Percentiles rank a stretch among this genome's conserved stretches.
phyloP scores from a whole-genome alignment of 2,888 invertebrate genomes.

The Philereme vetulata region DNA sequence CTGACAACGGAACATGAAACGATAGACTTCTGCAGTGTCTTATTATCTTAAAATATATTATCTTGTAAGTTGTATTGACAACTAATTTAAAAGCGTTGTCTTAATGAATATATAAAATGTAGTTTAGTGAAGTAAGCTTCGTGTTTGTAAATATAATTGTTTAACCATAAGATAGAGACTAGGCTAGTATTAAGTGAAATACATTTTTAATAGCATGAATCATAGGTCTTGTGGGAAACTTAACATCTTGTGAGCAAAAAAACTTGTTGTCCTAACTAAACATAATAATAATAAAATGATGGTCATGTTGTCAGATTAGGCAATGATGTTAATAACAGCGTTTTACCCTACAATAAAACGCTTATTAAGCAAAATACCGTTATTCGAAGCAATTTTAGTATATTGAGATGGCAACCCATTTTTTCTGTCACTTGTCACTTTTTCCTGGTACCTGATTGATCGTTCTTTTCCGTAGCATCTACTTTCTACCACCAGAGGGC shows the following conservation, averaged over 20 bases:
- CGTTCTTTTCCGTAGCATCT: no score
- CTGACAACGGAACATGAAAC: not conserved
- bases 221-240: no score
- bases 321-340: no score
- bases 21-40: conserved; percentile 29
- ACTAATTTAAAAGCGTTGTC: not conserved
- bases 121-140: not conserved
- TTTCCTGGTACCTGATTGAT: no score
- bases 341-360: no score
- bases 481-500: no score
- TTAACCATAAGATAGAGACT: not conserved
- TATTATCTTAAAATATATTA: conserved; percentile 13
- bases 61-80: conserved; percentile 7
- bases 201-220: not conserved
- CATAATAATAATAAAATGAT: no score
- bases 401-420: no score
- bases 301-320: no score
- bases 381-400: no score
- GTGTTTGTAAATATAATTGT: conserved; percentile 5
- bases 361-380: no score
- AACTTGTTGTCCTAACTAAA: not conserved
- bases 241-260: not conserved
- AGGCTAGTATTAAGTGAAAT: not conserved
- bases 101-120: not conserved
- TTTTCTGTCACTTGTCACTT: no score